Base-by-base conservation (phyloP, 2,888 invertebrate species). In the Phaonia tiefii region DNA sequence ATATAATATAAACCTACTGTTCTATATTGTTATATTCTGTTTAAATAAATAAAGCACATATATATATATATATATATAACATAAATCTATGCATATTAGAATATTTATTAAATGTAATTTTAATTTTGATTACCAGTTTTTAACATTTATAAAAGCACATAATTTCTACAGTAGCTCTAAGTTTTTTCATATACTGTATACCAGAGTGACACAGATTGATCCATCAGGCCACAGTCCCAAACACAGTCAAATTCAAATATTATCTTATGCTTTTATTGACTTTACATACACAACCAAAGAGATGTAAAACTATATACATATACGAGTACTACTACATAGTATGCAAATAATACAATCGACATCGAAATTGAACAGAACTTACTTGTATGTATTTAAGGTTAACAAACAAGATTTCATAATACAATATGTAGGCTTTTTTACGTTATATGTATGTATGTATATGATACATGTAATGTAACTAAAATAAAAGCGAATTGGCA, bases 401-500 rank as follows among this genome's bases (percentile, higher is more conserved):
- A 44, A 25, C 13, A 13, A 46, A 31, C 11, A 11, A 56, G 25
- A 4, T 31, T 54, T 25, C 26, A 3, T 4, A 13, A 13, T n/a
- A 39, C 11, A 71, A 10, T 58, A 26, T 25, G 25, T 25, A 26
- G 58, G 58, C 17, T 58, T 42, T 42, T n/a, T n/a, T 25, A 1
- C 5, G 25, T 66, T 66, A 31, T 20, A 42, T n/a, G n/a, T 56
- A 31, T 8, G 11, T 39, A 39, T 37, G 10, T 15, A 31, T 1
- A n/a, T 31, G n/a, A 58, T 58, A 15, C 26, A 8, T 13, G 1
- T 31, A 58, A 58, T 39, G 39, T 39, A 42, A 63, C 63, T 58
- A 71, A 46, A 79, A 83, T 79, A 83, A 87, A 87, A 88, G 88
- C 87, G 86, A 86, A 86, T 88, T 88, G 88, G 88, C 85, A 86